Base-by-base conservation (phyloP, 2,888 invertebrate species). In the Macrosoma leucophasiata region DNA sequence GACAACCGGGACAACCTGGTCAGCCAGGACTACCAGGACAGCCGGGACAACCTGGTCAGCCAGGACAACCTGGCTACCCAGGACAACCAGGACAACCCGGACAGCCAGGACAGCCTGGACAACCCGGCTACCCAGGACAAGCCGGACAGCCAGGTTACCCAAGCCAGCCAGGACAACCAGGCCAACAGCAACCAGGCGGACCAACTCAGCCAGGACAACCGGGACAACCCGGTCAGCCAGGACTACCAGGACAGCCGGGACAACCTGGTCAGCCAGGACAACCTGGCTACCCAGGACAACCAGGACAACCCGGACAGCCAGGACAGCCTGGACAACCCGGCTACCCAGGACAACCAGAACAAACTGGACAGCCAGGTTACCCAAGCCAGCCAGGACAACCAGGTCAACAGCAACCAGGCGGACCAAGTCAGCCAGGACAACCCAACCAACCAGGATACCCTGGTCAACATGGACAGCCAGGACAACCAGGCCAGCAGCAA, bases 361-460 rank as follows among this genome's bases (percentile, higher is more conserved):
- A 33, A 2, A 43, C 43, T 9, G 46, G 45, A 1, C 23, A 37
- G 0, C 47, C 50, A 5, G 43, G 36, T 11, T 13, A 38, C 5
- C 42, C 47, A 11, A 43, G 56, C 3, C 51, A 56, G 8, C 74
- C 75, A 33, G 75, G 63, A 2, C 57, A 58, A 7, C 75, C 75
- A 0, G 82, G 74, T 9, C 75, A n/a, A n/a, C n/a, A n/a, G n/a
- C n/a, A 51, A 14, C 88, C 89, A 13, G 81, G 41, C 1, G 13
- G 37, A 1, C 47, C 52, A 18, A 45, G 46, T 13, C 38, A 44
- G 2, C 45, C 44, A 12, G 45, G 47, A 7, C 15, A 35, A 3
- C 44, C 43, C 8, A 48, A 47, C 4, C 28, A 46, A 3, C 46
- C 48, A 19, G 46, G 47, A 1, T 21, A 39, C 8, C 56, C 52